phyloP scores from a whole-genome alignment of 2,888 invertebrate genomes.

The Eurois occulta region DNA sequence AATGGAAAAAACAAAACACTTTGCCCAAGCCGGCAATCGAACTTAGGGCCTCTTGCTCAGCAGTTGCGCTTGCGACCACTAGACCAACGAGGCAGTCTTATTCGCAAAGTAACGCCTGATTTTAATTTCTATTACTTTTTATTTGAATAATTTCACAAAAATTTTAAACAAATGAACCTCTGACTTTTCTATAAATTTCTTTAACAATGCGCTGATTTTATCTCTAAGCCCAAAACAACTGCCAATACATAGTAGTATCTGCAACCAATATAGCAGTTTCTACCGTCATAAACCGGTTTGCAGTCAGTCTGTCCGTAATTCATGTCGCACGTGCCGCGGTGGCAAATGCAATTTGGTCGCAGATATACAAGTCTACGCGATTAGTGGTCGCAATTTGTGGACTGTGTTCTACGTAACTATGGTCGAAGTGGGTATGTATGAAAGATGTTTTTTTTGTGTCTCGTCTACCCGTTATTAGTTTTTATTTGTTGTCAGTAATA shows the following conservation, averaged over 20 bases:
- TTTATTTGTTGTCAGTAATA: neutral
- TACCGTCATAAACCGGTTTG: constrained; percentile 69
- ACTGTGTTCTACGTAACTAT: constrained; percentile 11
- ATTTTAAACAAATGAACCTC: neutral
- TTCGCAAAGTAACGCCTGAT: no score
- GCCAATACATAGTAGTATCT: constrained; percentile 59
- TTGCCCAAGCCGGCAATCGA: no score
- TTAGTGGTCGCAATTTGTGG: constrained; percentile 53
- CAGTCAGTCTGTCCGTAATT: constrained; percentile 70
- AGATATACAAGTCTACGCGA: constrained; percentile 58
- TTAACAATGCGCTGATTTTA: neutral
- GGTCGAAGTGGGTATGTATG: neutral
- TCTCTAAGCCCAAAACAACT: constrained; percentile 5
- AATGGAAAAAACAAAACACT: no score
- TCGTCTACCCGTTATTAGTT: neutral
- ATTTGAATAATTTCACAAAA: neutral
- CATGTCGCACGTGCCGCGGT: constrained; percentile 71
- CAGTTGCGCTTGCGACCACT: no score
- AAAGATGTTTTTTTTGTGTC: neutral
- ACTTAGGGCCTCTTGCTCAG: no score
- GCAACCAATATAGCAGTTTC: constrained; percentile 64
- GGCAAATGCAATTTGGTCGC: constrained; percentile 71
- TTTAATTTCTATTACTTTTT: neutral
- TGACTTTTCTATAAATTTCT: neutral
- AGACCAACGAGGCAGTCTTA: no score